Base-by-base conservation (phyloP, 2,888 invertebrate species). In the Drosophila mimetica region DNA sequence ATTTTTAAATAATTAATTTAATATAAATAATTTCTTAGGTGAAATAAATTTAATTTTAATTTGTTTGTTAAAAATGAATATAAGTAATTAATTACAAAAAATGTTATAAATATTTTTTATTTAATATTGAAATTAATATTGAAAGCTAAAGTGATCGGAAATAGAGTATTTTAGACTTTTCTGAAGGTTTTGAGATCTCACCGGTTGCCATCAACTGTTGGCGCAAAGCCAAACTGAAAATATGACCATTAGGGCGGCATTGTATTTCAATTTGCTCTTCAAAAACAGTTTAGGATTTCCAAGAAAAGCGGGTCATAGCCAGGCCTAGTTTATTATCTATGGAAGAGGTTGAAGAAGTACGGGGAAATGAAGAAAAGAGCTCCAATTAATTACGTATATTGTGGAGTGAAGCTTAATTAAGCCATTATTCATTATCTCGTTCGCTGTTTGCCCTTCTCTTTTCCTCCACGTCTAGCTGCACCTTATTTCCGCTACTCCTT, bases 401-500 rank as follows among this genome's bases (percentile, higher is more conserved):
- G 77, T 76, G 71, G 73, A 73, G 83, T 73, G 79, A 76, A 76
- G 73, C 82, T 79, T 76, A 86, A 86, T 84, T 86, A 84, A 85
- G 75, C 84, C 81, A 74, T 86, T 85, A 86, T 85, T 85, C 84
- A 86, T 77, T 85, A 86, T 86, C 84, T 77, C 71, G 66, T 75
- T 77, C 47, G 75, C 61, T 71, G 70, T 58, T 16, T 46, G n/a
- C 14, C 36, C 9, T 28, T 25, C 11, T 14, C 25, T 14, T 5
- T 44, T 37, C 28, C 28, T 22, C 14, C 30, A 2, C 11, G 16
- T 20, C 44, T 11, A 30, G 63, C 64, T 64, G 64, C 64, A 64
- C 64, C 64, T 50, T 61, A 32, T 37, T 61, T 44, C 61, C 20
- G 9, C 16, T 4, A n/a, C n/a, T 3, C 9, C 14, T 7, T 37